Evolutionary conservation across 2,797 vertebrate species (phyloP).

Genomic region (Oryzias dopingdopingensis): DNA sequence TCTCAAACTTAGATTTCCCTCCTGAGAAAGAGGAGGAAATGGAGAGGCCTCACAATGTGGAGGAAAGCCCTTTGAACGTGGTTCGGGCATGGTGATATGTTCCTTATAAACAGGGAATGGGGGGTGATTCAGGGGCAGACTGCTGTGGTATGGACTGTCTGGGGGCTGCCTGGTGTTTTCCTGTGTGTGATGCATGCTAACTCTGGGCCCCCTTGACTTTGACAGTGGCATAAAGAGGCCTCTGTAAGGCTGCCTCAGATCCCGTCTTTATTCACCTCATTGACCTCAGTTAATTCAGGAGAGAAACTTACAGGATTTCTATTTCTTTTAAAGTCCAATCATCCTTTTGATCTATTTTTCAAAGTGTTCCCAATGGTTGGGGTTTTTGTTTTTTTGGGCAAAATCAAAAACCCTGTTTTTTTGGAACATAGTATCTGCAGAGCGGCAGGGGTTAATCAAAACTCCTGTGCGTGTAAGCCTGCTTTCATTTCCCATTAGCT

Average conservation of each 20-base stretch:
- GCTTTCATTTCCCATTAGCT: too few species aligned
- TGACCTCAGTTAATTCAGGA: slow-evolving; percentile 70
- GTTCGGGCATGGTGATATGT: slow-evolving; percentile 55
- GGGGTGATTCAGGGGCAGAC: slow-evolving; percentile 49
- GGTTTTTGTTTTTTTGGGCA: too few species aligned
- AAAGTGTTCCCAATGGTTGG: too few species aligned
- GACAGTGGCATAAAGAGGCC: slow-evolving; percentile 67
- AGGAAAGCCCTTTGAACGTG: slow-evolving; percentile 69
- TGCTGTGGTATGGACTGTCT: slow-evolving; percentile 61
- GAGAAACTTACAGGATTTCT: slow-evolving; percentile 29
- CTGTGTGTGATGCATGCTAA: slow-evolving; percentile 72
- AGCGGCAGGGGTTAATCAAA: too few species aligned
- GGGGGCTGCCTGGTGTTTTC: slow-evolving; percentile 69
- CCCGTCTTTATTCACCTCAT: slow-evolving; percentile 65
- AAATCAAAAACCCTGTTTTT: too few species aligned
- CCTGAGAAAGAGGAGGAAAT: slow-evolving; percentile 75
- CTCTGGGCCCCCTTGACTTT: slow-evolving; percentile 57
- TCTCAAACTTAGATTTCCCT: slow-evolving; percentile 75
- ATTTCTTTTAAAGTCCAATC: slow-evolving; percentile 2
- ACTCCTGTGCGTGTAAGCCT: too few species aligned
- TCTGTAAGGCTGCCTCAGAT: slow-evolving; percentile 67
- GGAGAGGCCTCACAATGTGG: slow-evolving; percentile 60
- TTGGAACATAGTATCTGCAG: too few species aligned
- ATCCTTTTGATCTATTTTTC: too few species aligned
- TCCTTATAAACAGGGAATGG: slow-evolving; percentile 55